Conservation (phyloP, 2,113 vertebrate species). For the Balaeniceps rex region DNA sequence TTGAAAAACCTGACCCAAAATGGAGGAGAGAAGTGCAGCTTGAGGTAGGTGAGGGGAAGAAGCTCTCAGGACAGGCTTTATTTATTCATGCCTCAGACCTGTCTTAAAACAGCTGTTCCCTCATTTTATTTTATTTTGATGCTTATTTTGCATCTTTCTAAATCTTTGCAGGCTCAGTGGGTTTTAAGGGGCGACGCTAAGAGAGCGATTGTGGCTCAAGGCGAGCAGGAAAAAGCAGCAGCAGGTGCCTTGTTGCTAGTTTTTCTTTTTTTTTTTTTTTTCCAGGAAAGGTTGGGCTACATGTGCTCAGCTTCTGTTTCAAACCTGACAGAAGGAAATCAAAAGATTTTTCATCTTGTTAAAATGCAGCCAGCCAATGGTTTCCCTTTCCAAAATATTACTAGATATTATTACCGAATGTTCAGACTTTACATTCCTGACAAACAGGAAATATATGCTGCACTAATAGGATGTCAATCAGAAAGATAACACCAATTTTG, state of each 20-base stretch:
- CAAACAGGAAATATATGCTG: conserved; percentile 81
- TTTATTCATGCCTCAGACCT: not conserved
- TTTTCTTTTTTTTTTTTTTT: not conserved
- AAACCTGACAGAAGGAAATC: conserved; percentile 62
- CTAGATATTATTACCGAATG: conserved; percentile 75
- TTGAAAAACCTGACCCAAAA: not conserved
- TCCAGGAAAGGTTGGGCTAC: conserved; percentile 17
- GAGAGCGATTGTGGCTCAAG: not conserved
- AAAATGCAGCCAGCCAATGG: conserved; percentile 73
- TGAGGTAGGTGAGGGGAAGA: not conserved
- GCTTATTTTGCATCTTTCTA: not conserved
- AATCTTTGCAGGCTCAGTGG: not conserved
- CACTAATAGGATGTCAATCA: conserved; percentile 78
- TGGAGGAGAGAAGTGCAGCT: not conserved
- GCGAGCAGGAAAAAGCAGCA: not conserved
- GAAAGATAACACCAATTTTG: conserved; percentile 81
- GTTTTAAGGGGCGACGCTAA: not conserved
- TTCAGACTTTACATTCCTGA: conserved; percentile 76
- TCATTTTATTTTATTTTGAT: not conserved
- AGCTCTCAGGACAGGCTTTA: not conserved
- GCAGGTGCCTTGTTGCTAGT: conserved; percentile 28
- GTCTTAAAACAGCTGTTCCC: not conserved
- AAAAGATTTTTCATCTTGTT: conserved; percentile 60
- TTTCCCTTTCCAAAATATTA: conserved; percentile 77
- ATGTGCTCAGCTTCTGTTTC: conserved; percentile 65